phyloP scores from a whole-genome alignment of 2,113 vertebrate genomes.

The Caretta caretta region DNA sequence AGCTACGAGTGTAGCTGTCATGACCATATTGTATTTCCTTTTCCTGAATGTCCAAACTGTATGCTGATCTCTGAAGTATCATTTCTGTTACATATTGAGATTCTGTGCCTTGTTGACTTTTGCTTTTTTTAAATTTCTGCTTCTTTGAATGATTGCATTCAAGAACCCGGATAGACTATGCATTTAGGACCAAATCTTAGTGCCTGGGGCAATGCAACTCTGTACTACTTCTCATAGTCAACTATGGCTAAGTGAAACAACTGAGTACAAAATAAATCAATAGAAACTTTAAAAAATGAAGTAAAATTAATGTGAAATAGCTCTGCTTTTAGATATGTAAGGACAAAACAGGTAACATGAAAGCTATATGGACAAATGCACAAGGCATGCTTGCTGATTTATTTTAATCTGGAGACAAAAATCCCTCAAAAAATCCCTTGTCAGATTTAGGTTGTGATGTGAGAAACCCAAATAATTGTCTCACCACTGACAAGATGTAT shows the following conservation, averaged over 20 bases:
- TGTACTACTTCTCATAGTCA: not conserved
- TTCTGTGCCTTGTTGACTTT: not conserved
- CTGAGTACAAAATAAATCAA: not conserved
- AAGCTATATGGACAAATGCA: slow-evolving; percentile 22
- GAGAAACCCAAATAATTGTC: slow-evolving; percentile 57
- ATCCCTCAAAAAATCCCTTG: slow-evolving; percentile 52
- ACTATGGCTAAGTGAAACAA: not conserved
- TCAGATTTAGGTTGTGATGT: slow-evolving; percentile 29
- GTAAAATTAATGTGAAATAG: slow-evolving; percentile 12
- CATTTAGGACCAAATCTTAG: not conserved
- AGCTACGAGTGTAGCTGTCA: not conserved
- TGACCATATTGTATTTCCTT: not conserved
- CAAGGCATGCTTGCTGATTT: slow-evolving; percentile 10
- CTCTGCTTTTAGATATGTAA: slow-evolving; percentile 22
- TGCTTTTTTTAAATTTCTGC: not conserved
- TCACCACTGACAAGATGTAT: slow-evolving; percentile 30
- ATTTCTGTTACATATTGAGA: not conserved
- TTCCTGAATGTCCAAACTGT: not conserved
- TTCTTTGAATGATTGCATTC: not conserved
- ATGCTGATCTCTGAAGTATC: not conserved
- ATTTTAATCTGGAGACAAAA: slow-evolving; percentile 57
- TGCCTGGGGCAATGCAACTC: not conserved
- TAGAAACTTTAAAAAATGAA: not conserved
- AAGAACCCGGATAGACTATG: not conserved
- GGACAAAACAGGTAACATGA: not conserved